Base-by-base conservation (phyloP, 37 sponge, comb jelly and placozoan species). In the Oopsacas minuta region DNA sequence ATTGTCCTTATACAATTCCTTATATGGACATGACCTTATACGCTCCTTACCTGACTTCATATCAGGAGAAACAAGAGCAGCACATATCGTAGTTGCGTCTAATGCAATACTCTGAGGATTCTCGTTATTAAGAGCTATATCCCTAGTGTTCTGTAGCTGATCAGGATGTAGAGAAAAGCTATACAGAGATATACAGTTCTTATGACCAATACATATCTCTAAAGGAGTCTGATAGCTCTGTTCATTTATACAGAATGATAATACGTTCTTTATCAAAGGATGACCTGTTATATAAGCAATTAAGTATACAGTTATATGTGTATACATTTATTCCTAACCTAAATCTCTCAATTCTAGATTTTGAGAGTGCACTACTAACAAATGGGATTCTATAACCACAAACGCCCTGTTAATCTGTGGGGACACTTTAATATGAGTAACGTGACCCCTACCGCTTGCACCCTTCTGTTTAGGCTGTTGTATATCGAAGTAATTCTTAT, bases 101-200 rank as follows among this genome's bases (percentile, higher is more conserved):
- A 61, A n/a, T 32, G 75, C 75, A 3, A 61, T 61, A 34, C 75
- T 61, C 22, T 61, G 75, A 20, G 75, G 75, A 12, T 61, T 61
- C 75, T 61, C 75, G 28, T 61, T 61, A 61, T 61, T 61, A 5
- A 61, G 75, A n/a, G 75, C 75, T 20, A 61, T 61, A 34, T 61
- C 75, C 30, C 75, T 10, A 25, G 75, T 61, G 75, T 61, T 61
- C 28, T 25, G 75, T 61, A 61, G 75, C 75, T 61, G 75, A n/a
- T 61, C 75, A 12, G 75, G 75, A 34, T 61, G 75, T 61, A 61
- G 30, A 3, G 75, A 61, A 34, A 61, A 61, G 30, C 28, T 61
- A 34, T 61, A 61, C 32, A 61, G 30, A 3, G 75, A 61, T 32
- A 61, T 61, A 3, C 75, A 3, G 22, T 61, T 61, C 28, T 61